These are phyloP conservation scores for Limosa lapponica DNA, from an alignment of 2,797 vertebrate genomes.

Conservation along the genomic window DNA sequence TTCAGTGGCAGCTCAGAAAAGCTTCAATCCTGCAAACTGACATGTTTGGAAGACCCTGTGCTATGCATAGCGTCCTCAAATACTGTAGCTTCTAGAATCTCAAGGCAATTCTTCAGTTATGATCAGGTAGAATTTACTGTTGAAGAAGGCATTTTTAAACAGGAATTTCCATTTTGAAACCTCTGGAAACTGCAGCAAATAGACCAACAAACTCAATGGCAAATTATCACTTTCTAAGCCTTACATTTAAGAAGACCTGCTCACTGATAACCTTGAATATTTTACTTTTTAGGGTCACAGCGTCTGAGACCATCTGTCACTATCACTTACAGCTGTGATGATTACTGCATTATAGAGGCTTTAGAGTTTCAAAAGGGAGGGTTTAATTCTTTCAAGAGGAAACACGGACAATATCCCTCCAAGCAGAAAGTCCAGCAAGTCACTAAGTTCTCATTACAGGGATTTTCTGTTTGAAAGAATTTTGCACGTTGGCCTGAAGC, in stretches of 20 bases:
- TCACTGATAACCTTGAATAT: neutral
- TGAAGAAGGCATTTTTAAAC: neutral
- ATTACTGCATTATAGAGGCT: neutral
- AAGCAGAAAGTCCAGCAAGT: neutral
- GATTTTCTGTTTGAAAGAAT: neutral
- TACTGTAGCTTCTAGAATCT: neutral
- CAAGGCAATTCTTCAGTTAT: neutral
- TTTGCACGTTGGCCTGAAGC: neutral
- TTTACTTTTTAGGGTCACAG: neutral
- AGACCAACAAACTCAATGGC: neutral
- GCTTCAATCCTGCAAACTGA: neutral
- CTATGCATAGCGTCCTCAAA: neutral
- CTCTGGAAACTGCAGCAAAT: neutral
- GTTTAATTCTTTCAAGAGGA: neutral
- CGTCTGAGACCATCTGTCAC: neutral
- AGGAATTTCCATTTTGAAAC: neutral
- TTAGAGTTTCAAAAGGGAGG: neutral
- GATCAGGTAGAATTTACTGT: neutral
- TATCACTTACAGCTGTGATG: neutral
- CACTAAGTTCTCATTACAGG: conserved; percentile 2
- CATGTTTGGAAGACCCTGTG: neutral
- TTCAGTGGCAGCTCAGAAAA: neutral
- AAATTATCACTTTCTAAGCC: neutral
- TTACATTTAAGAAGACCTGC: neutral
- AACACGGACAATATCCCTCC: neutral